Percentiles rank a stretch among this genome's conserved stretches.
Evolutionary conservation across 2,797 vertebrate species (phyloP).

Genomic region (Pseudochaenichthys georgianus): DNA sequence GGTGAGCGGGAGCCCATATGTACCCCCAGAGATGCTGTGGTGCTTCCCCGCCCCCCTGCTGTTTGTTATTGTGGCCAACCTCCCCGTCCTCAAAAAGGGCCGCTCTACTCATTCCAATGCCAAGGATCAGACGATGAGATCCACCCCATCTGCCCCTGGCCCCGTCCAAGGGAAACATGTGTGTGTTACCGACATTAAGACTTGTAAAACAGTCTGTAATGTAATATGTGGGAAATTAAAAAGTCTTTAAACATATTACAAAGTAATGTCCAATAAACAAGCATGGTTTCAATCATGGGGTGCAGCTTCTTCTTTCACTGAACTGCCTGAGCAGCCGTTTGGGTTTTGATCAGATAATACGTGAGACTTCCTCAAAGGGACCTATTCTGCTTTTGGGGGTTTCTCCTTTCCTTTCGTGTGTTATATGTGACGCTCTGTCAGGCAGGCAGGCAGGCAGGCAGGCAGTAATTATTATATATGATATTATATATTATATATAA

Average conservation of each 20-base stretch:
- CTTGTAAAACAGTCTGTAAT: not conserved
- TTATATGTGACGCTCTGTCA: too few species aligned
- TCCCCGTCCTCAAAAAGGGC: too few species aligned
- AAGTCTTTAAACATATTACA: not conserved
- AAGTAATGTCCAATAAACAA: not conserved
- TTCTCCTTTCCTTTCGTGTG: too few species aligned
- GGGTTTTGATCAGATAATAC: not conserved
- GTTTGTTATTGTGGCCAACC: accelerated
- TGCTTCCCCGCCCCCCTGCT: not conserved
- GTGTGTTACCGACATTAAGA: not conserved
- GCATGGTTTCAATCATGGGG: not conserved
- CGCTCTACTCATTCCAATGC: not conserved
- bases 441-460: too few species aligned
- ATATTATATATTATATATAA: too few species aligned
- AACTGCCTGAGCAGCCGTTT: not conserved
- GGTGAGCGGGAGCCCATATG: not conserved
- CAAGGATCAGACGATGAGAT: not conserved
- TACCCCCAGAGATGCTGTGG: not conserved
- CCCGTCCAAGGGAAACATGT: not conserved
- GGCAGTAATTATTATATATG: too few species aligned
- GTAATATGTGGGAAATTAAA: not conserved
- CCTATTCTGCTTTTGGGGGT: too few species aligned
- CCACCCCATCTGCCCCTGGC: conserved; percentile 46
- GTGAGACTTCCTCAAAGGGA: too few species aligned
- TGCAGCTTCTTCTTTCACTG: not conserved